A percentile compares a stretch with the other conserved stretches of the same genome.
These are phyloP conservation scores for Gisinianus flammeolus DNA, from an alignment of 2,888 invertebrate genomes.

Conservation along the genomic window DNA sequence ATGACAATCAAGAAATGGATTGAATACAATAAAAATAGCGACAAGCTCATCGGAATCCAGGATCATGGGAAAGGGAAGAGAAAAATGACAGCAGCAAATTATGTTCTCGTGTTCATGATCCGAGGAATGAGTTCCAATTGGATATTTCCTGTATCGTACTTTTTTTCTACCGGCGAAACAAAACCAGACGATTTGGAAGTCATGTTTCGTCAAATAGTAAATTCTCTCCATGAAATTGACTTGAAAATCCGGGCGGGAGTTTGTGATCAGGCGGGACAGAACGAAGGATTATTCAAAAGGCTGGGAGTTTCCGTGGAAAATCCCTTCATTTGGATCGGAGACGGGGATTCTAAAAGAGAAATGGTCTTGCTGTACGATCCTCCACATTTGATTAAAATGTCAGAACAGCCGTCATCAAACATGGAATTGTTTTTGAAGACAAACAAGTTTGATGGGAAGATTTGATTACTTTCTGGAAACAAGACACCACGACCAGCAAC, in stretches of 20 bases:
- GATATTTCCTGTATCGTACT: background rate
- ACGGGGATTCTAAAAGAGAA: background rate
- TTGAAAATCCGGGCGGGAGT: background rate
- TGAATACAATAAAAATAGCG: background rate
- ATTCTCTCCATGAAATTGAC: background rate
- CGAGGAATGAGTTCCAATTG: background rate
- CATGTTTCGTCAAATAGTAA: background rate
- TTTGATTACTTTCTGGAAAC: too few relatives aligned
- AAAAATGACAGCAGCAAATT: background rate
- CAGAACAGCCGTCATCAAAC: background rate
- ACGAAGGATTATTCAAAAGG: background rate
- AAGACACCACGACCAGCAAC: too few relatives aligned
- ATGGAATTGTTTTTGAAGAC: background rate
- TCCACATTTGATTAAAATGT: background rate
- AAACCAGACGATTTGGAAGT: background rate
- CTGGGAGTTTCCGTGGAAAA: background rate
- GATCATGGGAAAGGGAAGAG: background rate
- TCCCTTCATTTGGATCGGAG: background rate
- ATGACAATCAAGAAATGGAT: background rate
- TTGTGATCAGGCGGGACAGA: background rate
- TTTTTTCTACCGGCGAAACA: background rate
- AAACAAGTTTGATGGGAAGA: background rate
- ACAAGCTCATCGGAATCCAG: background rate
- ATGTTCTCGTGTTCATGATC: background rate
- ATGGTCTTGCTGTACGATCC: background rate